Base-by-base conservation (phyloP, 2,888 invertebrate species). In the Parnassius apollo region DNA sequence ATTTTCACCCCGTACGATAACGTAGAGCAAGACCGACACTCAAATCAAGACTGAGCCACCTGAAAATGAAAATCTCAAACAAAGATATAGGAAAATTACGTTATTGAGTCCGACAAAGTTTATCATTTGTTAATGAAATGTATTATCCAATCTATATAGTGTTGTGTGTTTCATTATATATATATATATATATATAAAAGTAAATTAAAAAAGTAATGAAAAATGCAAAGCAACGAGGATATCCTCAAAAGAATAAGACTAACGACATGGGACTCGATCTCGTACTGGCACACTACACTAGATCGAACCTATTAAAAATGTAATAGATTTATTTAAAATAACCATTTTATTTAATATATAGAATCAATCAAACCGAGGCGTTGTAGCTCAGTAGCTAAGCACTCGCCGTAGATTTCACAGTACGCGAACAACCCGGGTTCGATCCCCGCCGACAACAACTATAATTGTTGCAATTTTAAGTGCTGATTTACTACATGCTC, bases 1-100 rank as follows among this genome's bases (percentile, higher is more conserved):
- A 44, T 44, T 46, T 59, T 44, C 57, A 49, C 49, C 58, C 54
- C 54, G 59, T 66, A 62, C 65, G 63, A 65, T 42, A 74, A 68
- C 84, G 84, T 82, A 75, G 72, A 64, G 69, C 77, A 50, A 79
- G 75, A 64, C 68, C 76, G 73, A 61, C 79, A 77, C 54, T 62
- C 75, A 67, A 65, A 65, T 64, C 64, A 63, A 67, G 70, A 86
- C 85, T 86, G 81, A 80, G 77, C 77, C 77, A 70, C 73, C 80
- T 81, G 82, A 85, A 83, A 82, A 71, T 72, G 71, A 65, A 69
- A 71, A 75, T 68, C 61, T 64, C 68, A 70, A 68, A 69, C 69
- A 67, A 12, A 55, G 62, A 63, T 46, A 45, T 44, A 12, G 50
- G 55, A 35, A 55, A 63, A 59, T 46, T 50, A 54, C 46, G 59